phyloP scores from a whole-genome alignment of 2,113 vertebrate species.

The Nansenia antarctica region DNA sequence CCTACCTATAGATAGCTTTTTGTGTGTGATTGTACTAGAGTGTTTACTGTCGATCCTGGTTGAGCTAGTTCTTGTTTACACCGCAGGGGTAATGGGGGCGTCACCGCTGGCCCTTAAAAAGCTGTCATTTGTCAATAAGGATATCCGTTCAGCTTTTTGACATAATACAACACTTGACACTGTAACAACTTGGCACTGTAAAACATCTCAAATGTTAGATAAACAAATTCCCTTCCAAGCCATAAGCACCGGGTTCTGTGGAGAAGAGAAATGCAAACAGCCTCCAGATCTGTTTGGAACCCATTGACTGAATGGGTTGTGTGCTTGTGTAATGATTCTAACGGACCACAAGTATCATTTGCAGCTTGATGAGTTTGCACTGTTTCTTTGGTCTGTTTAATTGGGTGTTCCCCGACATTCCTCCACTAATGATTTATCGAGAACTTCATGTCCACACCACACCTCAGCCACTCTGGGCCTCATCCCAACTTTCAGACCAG shows the following conservation, averaged over 20 bases:
- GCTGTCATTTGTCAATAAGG: no score
- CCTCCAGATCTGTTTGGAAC: neutral
- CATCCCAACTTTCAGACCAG: neutral
- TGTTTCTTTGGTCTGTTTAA: neutral
- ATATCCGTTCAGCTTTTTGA: no score
- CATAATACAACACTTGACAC: no score
- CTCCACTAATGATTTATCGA: neutral
- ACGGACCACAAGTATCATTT: neutral
- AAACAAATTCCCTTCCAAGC: neutral
- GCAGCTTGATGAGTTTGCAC: neutral
- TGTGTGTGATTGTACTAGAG: no score
- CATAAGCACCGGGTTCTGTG: neutral
- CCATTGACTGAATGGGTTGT: neutral
- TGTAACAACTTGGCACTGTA: neutral
- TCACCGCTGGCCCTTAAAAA: no score
- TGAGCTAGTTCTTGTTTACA: no score
- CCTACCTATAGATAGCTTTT: no score
- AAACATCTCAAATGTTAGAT: neutral
- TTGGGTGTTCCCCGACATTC: neutral
- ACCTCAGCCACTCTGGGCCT: neutral
- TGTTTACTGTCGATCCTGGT: no score
- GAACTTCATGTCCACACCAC: neutral
- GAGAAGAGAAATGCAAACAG: neutral
- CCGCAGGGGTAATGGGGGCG: no score
- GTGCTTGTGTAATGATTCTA: neutral